Evolutionary conservation across 1,140 invertebrate species (phyloP), one percentile per base, ranked within the genome.

Genomic region (Arion vulgaris): DNA sequence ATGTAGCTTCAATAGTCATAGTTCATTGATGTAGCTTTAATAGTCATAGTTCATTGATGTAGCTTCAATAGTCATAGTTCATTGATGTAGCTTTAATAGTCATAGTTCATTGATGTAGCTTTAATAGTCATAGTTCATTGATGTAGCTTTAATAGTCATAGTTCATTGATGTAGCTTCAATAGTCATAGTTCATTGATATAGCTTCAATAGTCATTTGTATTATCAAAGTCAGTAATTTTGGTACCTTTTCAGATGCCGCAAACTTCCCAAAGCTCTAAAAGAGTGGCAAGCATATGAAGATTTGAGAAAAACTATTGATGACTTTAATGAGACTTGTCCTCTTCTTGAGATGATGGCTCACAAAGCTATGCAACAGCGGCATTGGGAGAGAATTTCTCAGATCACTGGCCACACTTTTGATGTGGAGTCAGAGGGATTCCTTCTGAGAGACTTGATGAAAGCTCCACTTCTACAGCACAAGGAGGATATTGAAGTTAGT

Each of bases 301-400:
- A 97, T 5, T 93, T 99, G 69, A 98, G 98, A 90, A 97, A 98
- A 87, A 99, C 97, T 0, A 98, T 99, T 84, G 98, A 99, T 90
- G 98, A 99, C 90, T 99, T 99, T 91, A 99, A 98, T 91, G 98
- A 99, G 89, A 98, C 98, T 95, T 98, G 97, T 92, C 97, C 98
- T 0, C 93, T 99, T 13, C 93, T 99, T 74, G 98, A 99, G 92
- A 93, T 98, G 87, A 99, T 99, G 98, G 96, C 97, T 0, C 99
- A 99, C 93, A 98, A 98, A 93, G 97, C 98, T 0, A 99, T 99
- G 97, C 98, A 98, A 92, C 95, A 95, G 1, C 94, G 98, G 19
- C 98, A 99, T 92, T 99, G 98, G 98, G 96, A 98, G 88, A 94
- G 97, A 86, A 97, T 99, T 81, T 95, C 98, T 93, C 96, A 98